These are phyloP conservation scores for Macrobrachium rosenbergii DNA, from an alignment of 1,140 invertebrate genomes.

Conservation along the genomic window DNA sequence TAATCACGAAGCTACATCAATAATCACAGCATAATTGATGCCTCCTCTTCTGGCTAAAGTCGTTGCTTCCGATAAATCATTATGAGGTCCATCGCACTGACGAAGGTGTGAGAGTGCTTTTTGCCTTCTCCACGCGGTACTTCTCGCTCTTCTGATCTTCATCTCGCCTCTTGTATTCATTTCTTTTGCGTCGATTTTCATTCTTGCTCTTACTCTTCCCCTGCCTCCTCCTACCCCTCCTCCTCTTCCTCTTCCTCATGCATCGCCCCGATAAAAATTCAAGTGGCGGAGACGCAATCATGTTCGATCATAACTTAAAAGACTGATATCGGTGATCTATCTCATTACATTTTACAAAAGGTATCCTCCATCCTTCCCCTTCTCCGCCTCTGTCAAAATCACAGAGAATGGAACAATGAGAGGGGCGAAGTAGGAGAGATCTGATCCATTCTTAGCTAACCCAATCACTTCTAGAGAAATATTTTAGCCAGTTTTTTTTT, in stretches of 20 bases:
- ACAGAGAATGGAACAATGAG: too few species aligned
- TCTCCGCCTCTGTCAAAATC: background rate
- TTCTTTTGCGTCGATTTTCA: background rate
- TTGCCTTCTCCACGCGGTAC: too few species aligned
- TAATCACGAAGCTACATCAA: too few species aligned
- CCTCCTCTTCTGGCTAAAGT: too few species aligned
- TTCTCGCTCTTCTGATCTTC: background rate
- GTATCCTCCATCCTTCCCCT: background rate
- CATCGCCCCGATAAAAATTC: background rate
- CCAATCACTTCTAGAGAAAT: too few species aligned
- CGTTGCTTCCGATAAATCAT: too few species aligned
- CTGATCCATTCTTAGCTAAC: too few species aligned
- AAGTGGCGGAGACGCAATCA: background rate
- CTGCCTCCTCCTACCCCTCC: background rate
- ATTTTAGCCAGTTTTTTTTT: too few species aligned
- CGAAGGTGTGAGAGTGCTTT: too few species aligned
- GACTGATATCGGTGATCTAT: slow-evolving; percentile 7
- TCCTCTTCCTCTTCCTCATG: background rate
- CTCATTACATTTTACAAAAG: background rate
- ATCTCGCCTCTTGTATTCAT: background rate
- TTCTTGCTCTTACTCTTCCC: background rate
- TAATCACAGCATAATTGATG: too few species aligned
- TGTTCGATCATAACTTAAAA: background rate
- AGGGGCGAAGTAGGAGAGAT: too few species aligned
- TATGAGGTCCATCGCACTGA: too few species aligned